Conservation (phyloP, 2,113 vertebrate genomes). For the Stegostoma tigrinum region DNA sequence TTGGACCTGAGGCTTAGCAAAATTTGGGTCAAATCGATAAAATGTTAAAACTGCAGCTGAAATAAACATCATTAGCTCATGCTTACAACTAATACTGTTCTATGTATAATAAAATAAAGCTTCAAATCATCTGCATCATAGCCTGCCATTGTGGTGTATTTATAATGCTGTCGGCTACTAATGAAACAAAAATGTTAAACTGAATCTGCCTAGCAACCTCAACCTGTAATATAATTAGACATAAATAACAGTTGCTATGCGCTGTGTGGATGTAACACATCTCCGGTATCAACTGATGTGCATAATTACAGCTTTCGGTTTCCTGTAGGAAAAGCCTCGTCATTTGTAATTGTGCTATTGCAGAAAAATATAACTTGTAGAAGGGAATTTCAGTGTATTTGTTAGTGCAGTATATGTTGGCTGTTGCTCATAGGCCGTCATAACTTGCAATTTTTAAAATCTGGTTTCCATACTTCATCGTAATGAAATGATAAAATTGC, state of each 20-base stretch:
- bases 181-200: not conserved
- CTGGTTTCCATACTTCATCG: not conserved
- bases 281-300: not conserved
- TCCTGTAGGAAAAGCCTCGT: not conserved
- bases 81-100: not conserved
- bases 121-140: not conserved
- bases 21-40: not conserved
- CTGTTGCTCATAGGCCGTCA: not conserved
- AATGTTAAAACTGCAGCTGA: not conserved
- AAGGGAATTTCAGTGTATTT: not conserved
- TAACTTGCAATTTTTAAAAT: not conserved
- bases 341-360: not conserved
- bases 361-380: not conserved
- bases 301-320: not conserved
- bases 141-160: not conserved
- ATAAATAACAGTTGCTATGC: not conserved
- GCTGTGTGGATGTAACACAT: not conserved
- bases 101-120: not conserved
- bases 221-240: not conserved
- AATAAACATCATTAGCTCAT: not conserved
- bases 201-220: not conserved
- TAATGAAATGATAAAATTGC: not conserved
- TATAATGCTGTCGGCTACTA: not conserved
- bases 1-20: not conserved
- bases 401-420: not conserved